Percentiles rank a stretch among this genome's conserved stretches.
Evolutionary conservation across 1,140 invertebrate species (phyloP).

Genomic region (Cotesia typhae): DNA sequence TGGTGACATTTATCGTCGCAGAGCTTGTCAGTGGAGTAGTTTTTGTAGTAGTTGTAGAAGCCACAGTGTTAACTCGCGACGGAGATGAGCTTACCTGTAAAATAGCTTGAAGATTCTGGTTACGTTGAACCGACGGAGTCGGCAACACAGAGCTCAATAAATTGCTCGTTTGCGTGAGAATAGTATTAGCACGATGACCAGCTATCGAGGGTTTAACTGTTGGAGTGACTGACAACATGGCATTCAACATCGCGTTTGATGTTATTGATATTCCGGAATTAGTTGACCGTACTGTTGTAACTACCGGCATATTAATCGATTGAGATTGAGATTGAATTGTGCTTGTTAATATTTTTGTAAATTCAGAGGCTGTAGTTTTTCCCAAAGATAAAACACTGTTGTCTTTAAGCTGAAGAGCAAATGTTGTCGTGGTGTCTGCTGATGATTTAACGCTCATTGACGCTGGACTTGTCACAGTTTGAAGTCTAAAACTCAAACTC

Average conservation of each 20-base stretch:
- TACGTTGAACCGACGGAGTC: slow-evolving; percentile 50
- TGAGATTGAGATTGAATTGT: slow-evolving; percentile 48
- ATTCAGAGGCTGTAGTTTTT: slow-evolving; percentile 46
- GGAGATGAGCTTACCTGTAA: slow-evolving; percentile 54
- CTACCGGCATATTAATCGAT: slow-evolving; percentile 40
- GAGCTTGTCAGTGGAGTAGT: slow-evolving; percentile 52
- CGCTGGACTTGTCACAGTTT: slow-evolving; percentile 34
- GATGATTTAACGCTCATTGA: slow-evolving; percentile 50
- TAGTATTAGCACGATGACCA: slow-evolving; percentile 50
- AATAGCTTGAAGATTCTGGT: slow-evolving; percentile 56
- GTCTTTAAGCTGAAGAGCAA: slow-evolving; percentile 56
- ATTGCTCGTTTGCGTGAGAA: slow-evolving; percentile 57
- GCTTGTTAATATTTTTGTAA: slow-evolving; percentile 49
- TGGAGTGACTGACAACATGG: slow-evolving; percentile 58
- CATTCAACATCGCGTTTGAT: slow-evolving; percentile 63
- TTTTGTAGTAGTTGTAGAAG: slow-evolving; percentile 49
- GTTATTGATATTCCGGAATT: slow-evolving; percentile 58
- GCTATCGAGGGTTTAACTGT: slow-evolving; percentile 57
- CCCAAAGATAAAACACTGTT: slow-evolving; percentile 47
- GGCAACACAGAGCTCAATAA: slow-evolving; percentile 55
- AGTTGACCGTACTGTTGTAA: slow-evolving; percentile 36
- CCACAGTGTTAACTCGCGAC: slow-evolving; percentile 27
- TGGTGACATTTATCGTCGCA: slow-evolving; percentile 53
- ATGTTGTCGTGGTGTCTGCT: slow-evolving; percentile 52
- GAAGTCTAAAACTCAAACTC: slow-evolving; percentile 44